Evolutionary conservation across 1,140 invertebrate genomes (phyloP).

Genomic region (Mizuhopecten yessoensis): DNA sequence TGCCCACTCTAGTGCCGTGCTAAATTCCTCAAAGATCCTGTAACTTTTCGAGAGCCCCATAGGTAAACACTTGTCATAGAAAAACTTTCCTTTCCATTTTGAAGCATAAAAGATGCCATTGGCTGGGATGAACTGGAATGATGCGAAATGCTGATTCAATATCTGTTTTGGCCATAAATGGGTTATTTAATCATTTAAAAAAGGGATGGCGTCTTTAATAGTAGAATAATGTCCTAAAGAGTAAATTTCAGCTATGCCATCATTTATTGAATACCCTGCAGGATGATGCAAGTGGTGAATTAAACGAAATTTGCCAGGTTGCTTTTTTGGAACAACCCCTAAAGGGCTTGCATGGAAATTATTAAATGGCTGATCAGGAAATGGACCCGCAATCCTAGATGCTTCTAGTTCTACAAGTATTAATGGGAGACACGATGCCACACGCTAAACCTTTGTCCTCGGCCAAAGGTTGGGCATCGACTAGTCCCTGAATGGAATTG

Average conservation of each 20-base stretch:
- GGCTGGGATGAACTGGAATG: not conserved
- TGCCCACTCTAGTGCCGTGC: not conserved
- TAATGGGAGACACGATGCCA: too few species aligned
- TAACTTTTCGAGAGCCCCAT: constrained; percentile 22
- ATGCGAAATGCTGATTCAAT: constrained; percentile 15
- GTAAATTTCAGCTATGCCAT: not conserved
- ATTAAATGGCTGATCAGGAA: not conserved
- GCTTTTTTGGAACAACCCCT: not conserved
- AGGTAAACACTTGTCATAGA: constrained; percentile 9
- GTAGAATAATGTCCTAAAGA: constrained; percentile 49
- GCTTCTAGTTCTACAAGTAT: too few species aligned
- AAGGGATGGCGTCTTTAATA: not conserved
- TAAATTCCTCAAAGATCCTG: constrained; percentile 26
- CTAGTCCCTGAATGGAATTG: too few species aligned
- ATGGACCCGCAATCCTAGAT: constrained; percentile 44
- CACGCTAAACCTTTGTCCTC: too few species aligned
- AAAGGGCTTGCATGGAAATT: not conserved
- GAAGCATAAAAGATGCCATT: not conserved
- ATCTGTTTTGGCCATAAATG: constrained; percentile 41
- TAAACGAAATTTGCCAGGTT: constrained; percentile 29
- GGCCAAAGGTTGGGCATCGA: too few species aligned
- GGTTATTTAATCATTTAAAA: constrained; percentile 43
- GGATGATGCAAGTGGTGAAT: constrained; percentile 58
- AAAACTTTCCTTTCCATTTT: not conserved
- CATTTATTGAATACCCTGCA: constrained; percentile 49